These are phyloP conservation scores for Parus major DNA, from an alignment of 2,113 vertebrate genomes.

Conservation along the genomic window DNA sequence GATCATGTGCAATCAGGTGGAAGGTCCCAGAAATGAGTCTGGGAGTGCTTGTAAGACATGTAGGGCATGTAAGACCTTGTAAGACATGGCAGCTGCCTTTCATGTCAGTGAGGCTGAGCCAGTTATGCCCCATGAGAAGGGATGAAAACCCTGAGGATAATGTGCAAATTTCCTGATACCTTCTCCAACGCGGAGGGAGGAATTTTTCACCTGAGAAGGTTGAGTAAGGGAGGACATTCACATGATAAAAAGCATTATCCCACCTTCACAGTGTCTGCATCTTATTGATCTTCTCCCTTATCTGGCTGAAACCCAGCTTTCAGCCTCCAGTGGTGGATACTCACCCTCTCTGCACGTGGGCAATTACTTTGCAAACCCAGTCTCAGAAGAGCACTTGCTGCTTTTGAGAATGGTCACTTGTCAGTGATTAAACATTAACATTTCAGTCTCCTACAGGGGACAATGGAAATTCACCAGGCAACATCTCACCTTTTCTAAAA, in stretches of 20 bases:
- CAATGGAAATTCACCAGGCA: not conserved
- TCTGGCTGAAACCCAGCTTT: not conserved
- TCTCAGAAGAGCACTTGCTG: fast-evolving
- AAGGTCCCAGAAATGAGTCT: not conserved
- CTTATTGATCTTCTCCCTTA: not conserved
- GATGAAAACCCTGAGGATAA: not conserved
- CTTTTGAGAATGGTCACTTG: not conserved
- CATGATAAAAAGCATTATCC: not conserved
- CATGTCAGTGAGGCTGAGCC: not conserved
- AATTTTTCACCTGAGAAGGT: not conserved
- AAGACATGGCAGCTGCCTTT: not conserved
- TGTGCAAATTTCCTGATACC: not conserved
- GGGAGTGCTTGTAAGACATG: not conserved
- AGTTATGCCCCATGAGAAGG: not conserved
- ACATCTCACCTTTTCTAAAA: not conserved
- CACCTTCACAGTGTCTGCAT: not conserved
- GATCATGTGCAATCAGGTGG: not conserved
- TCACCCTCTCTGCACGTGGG: not conserved
- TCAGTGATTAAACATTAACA: not conserved
- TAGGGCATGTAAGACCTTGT: too few species aligned
- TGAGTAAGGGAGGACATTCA: too few species aligned
- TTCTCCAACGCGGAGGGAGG: not conserved
- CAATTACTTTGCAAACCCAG: too few species aligned
- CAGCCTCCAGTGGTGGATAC: not conserved
- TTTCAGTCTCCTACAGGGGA: fast-evolving